These are phyloP conservation scores for Tachina lurida DNA, from an alignment of 2,888 invertebrate genomes.

Conservation along the genomic window DNA sequence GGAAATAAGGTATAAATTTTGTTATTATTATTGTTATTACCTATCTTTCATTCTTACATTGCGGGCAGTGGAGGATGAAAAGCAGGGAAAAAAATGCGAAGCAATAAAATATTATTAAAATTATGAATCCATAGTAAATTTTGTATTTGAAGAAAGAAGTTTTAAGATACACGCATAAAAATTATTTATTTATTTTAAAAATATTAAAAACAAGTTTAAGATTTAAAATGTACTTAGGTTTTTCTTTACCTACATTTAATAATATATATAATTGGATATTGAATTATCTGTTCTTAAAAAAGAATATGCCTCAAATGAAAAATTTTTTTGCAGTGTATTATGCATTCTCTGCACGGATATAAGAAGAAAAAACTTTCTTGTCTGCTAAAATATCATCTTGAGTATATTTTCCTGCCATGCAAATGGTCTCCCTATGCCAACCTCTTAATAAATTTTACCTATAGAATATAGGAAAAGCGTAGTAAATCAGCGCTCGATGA, in stretches of 20 bases:
- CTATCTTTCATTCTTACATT: slow-evolving; percentile 61
- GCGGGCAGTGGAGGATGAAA: slow-evolving; percentile 1
- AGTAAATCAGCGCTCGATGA: slow-evolving; percentile 82
- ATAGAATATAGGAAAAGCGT: slow-evolving; percentile 70
- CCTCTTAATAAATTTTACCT: slow-evolving; percentile 31
- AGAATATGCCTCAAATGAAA: not conserved
- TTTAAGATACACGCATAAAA: slow-evolving; percentile 47
- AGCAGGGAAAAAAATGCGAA: slow-evolving; percentile 60
- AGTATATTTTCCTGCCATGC: slow-evolving; percentile 33
- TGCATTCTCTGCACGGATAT: not conserved
- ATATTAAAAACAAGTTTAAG: too few relatives aligned
- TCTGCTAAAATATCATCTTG: slow-evolving; percentile 58
- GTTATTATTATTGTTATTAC: slow-evolving; percentile 70
- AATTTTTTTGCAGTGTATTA: slow-evolving; percentile 28
- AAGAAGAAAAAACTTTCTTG: slow-evolving; percentile 42
- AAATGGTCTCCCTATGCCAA: not conserved
- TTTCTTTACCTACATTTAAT: too few relatives aligned
- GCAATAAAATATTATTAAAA: slow-evolving; percentile 82
- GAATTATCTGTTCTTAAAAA: not conserved
- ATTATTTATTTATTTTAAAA: not conserved
- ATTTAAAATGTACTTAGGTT: too few relatives aligned
- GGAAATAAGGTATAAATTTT: slow-evolving; percentile 60
- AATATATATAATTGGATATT: too few relatives aligned
- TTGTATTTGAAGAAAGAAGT: slow-evolving; percentile 32
- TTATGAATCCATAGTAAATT: slow-evolving; percentile 72